phyloP scores from a whole-genome alignment of 2,113 vertebrate species.

The Neogobius melanostomus region DNA sequence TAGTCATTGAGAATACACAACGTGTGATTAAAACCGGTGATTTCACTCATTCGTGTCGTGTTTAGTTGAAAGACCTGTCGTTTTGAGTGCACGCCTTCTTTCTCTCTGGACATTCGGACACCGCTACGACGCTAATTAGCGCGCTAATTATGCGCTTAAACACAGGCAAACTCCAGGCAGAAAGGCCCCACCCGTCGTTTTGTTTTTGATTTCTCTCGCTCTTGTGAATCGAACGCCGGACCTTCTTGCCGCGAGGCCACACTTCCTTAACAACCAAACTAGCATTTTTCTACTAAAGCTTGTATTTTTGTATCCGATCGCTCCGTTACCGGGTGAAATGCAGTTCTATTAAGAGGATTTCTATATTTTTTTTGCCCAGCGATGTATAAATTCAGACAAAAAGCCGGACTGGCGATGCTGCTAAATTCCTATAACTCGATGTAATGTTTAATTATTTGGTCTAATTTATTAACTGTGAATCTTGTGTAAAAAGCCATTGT shows the following conservation, averaged over 20 bases:
- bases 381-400: slow-evolving; percentile 41
- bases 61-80: no score
- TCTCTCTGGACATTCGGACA: no score
- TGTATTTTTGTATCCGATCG: slow-evolving; percentile 72
- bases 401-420: slow-evolving; percentile 49
- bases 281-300: slow-evolving; percentile 72
- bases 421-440: slow-evolving; percentile 44
- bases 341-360: slow-evolving; percentile 20
- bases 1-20: no score
- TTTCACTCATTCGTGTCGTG: no score
- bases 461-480: slow-evolving; percentile 51
- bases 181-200: no score
- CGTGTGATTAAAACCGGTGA: no score
- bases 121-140: no score
- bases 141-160: no score
- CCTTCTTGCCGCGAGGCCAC: not conserved
- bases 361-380: slow-evolving; percentile 60
- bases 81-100: no score
- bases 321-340: slow-evolving; percentile 43
- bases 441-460: slow-evolving; percentile 65
- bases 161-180: no score
- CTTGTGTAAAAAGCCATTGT: slow-evolving; percentile 65
- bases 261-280: slow-evolving; percentile 44
- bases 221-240: not conserved
- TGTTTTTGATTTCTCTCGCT: not conserved